Conservation (phyloP, 2,113 vertebrate genomes). For the Alethe castanea region DNA sequence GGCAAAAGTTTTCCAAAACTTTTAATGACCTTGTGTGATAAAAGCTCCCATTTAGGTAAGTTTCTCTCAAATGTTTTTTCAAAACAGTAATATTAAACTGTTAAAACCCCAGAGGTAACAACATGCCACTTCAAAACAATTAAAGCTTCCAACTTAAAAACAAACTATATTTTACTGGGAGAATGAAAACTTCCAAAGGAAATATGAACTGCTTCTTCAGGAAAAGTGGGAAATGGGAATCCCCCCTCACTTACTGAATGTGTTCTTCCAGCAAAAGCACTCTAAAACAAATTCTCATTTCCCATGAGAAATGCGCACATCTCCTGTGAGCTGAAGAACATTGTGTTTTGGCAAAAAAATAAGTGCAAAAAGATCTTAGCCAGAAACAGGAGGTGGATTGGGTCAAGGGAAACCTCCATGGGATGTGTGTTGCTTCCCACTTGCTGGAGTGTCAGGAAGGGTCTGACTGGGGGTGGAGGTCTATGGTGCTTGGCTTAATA, state of each 20-base stretch:
- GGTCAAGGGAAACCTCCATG: background rate
- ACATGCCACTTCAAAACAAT: background rate
- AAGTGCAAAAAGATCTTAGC: background rate
- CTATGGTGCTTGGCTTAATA: background rate
- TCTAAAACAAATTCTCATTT: background rate
- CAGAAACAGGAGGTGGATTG: background rate
- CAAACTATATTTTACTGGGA: background rate
- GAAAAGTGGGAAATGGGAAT: background rate
- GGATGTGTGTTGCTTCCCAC: background rate
- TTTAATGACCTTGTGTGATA: background rate
- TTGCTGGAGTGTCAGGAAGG: background rate
- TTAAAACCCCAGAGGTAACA: background rate
- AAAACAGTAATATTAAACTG: background rate
- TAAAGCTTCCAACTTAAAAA: background rate
- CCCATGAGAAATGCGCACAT: background rate
- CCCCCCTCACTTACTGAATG: background rate
- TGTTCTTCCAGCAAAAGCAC: background rate
- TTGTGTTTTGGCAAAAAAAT: background rate
- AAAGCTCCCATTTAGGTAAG: background rate
- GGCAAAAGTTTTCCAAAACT: background rate
- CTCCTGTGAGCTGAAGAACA: background rate
- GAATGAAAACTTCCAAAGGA: background rate
- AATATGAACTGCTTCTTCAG: background rate
- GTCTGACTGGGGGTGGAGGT: background rate
- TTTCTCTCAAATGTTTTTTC: background rate